These are phyloP conservation scores for Danaus chrysippus DNA, from an alignment of 2,888 invertebrate species.

Conservation along the genomic window DNA sequence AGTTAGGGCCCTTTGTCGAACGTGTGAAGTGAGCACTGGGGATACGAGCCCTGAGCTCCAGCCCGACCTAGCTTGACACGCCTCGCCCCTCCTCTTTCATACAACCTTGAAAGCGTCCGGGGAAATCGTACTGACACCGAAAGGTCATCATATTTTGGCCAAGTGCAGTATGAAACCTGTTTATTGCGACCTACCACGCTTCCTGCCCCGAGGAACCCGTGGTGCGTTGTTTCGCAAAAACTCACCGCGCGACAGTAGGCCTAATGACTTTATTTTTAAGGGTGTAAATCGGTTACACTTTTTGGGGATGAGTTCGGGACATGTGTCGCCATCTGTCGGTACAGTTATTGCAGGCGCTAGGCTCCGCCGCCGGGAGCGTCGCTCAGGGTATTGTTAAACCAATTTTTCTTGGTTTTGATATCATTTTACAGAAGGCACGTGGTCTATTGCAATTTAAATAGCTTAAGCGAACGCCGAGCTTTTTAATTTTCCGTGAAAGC, in stretches of 20 bases:
- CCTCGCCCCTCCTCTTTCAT: conserved; percentile 31
- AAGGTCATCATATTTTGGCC: conserved; percentile 43
- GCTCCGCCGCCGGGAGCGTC: conserved; percentile 23
- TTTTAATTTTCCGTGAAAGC: conserved; percentile 4
- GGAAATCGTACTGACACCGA: conserved; percentile 16
- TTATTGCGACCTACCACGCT: conserved; percentile 43
- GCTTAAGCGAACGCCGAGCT: conserved; percentile 1
- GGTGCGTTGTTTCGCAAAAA: conserved; percentile 19
- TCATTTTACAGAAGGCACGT: conserved; percentile 21
- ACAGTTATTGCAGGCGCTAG: conserved; percentile 35
- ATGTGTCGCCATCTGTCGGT: conserved; percentile 19
- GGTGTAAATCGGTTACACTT: conserved; percentile 17
- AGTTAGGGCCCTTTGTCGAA: conserved; percentile 75
- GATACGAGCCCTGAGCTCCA: conserved; percentile 49
- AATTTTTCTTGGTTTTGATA: conserved; percentile 28
- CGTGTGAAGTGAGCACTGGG: conserved; percentile 74
- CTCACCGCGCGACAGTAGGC: conserved; percentile 21
- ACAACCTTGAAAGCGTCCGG: conserved; percentile 15
- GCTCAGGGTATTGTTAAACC: conserved; percentile 24
- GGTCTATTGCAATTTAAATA: conserved; percentile 21
- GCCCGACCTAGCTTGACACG: conserved; percentile 35
- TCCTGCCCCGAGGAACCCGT: conserved; percentile 35
- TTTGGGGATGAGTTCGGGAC: neutral
- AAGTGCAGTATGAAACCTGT: conserved; percentile 46
- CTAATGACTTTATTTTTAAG: conserved; percentile 12